Base-by-base conservation (phyloP, 30 jellyfish, hydroid and myxozoan genomes). In the Phacellophora camtschatica region DNA sequence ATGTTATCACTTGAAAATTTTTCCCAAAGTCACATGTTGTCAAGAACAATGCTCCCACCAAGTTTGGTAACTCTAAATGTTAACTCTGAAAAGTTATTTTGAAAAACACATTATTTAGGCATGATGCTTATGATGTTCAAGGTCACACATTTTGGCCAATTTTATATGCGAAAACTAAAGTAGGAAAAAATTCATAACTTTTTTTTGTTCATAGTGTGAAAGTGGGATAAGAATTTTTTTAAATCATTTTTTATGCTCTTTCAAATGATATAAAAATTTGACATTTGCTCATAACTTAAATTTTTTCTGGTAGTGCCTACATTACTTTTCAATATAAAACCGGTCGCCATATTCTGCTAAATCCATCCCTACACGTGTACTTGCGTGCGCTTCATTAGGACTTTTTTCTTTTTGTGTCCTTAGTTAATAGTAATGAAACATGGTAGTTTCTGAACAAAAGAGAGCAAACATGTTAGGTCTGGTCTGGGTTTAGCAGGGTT, bases 51-150 rank as follows among this genome's bases (percentile, higher is more conserved):
- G 32, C 13, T 55, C 69, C 16, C 69, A 55, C 69, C 25, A 55
- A 55, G 16, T 55, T 32, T 32, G 16, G 69, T 55, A 32, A 55
- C 69, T 55, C 36, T 55, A 55, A 5, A 27, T 11, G 9, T 27
- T 11, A 32, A 2, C 37, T 55, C 2, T 13, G 16, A 1, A 55
- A 32, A 13, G 69, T 55, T 55, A 55, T 55, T 55, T 27, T 4
- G 39, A 55, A 55, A 55, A 3, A 55, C 39, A 55, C 69, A 13
- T 55, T 55, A 13, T 15, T 13, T 0, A 55, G 69, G 16, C 22
- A 55, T 55, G 69, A 55, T 55, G 22, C 69, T 55, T 55, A 55
- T 55, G 69, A 55, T 55, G 69, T 32, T 13, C 3, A 55, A 55
- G 69, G 69, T 55, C 69, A 55, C 69, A 55, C 16, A 55, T 3